Base-by-base conservation (phyloP, 2,797 vertebrate genomes). In the Xerus rutilus region DNA sequence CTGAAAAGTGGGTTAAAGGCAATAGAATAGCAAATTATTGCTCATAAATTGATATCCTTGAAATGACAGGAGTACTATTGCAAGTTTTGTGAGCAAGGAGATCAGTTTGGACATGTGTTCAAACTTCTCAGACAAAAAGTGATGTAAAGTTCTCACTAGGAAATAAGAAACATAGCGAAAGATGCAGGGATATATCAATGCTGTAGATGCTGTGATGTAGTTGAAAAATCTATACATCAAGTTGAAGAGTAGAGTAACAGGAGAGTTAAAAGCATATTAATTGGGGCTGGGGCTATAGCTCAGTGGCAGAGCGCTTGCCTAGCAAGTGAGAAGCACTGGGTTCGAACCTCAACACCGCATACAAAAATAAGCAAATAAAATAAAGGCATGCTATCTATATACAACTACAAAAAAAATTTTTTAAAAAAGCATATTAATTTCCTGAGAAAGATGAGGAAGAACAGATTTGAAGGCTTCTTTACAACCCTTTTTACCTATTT, bases 121-220 rank as follows among this genome's bases (percentile, higher is more conserved):
- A 39, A 96, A 78, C 43, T 89, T n/a, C 45, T 89, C n/a, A 91
- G 32, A 54, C 21, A 15, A 25, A 64, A 91, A n/a, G 45, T 95
- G 15, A 64, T 93, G 39, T 9, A 79, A n/a, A 45, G 39, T 20
- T 2, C 13, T 85, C 23, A 43, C 20, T 54, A 85, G 76, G 84
- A 91, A 89, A 69, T 87, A 86, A 94, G 67, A 79, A 96, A 73
- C 57, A 94, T 54, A 57, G 9, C 20, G 70, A 91, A 86, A 57
- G 25, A 25, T 86, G 0, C 23, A 70, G 81, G 47, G 21, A 93
- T 86, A 28, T 73, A 20, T 79, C 72, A 45, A 47, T 72, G 54
- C 79, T 92, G 59, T n/a, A 67, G 67, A n/a, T 76, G 14, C 47
- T 81, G 7, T 76, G n/a, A 32, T 86, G 28, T 78, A 73, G 54